A percentile compares a stretch with the other conserved stretches of the same genome.
Evolutionary conservation across 2,888 invertebrate genomes (phyloP).

Genomic region (Graphium colonna): DNA sequence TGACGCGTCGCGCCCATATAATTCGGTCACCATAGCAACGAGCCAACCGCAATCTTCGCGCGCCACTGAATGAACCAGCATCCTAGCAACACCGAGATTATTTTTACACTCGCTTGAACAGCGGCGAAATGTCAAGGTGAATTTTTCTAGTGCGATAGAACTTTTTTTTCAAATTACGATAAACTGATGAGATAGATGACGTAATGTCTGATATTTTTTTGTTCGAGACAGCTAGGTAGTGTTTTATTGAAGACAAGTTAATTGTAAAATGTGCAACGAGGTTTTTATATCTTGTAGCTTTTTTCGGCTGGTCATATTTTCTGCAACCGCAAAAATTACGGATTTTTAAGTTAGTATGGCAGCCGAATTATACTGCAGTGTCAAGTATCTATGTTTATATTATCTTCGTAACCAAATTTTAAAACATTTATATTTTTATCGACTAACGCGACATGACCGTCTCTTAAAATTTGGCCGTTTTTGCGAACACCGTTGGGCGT

Average conservation of each 20-base stretch:
- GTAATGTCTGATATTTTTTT: not conserved
- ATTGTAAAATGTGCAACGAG: not conserved
- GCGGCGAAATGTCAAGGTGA: constrained; percentile 18
- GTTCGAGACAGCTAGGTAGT: not conserved
- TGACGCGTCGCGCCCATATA: not conserved
- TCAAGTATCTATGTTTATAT: constrained; percentile 13
- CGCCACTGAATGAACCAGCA: constrained; percentile 19
- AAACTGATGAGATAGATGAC: not conserved
- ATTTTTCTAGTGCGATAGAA: constrained; percentile 1
- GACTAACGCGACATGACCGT: not conserved
- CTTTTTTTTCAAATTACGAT: not conserved
- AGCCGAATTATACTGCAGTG: constrained; percentile 9
- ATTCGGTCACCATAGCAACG: constrained; percentile 7
- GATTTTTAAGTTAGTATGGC: constrained; percentile 6
- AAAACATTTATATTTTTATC: not conserved
- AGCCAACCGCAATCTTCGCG: constrained; percentile 12
- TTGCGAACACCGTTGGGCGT: not conserved
- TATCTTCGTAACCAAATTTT: constrained; percentile 6
- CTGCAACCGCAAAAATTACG: constrained; percentile 11
- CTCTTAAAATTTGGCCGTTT: not conserved
- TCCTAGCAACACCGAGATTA: constrained; percentile 13
- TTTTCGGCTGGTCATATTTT: not conserved
- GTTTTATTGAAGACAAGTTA: not conserved
- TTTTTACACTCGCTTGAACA: not conserved
- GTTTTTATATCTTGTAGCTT: no score